Conservation (phyloP, 2,888 invertebrate genomes). For the Sminthurides aquaticus region DNA sequence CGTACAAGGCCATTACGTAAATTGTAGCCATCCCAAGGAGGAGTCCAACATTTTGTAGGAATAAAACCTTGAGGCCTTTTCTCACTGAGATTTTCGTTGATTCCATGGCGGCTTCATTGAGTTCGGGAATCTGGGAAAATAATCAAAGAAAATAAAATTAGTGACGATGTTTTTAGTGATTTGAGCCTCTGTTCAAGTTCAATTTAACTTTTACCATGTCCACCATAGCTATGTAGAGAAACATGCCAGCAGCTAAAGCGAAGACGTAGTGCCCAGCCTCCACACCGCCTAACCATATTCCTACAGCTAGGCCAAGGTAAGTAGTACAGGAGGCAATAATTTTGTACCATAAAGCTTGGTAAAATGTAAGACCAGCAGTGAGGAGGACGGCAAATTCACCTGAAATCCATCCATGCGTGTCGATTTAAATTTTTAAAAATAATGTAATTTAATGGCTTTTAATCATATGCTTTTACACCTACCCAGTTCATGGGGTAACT, state of each 20-base stretch:
- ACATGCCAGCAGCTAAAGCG: slow-evolving; percentile 15
- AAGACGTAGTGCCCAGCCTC: slow-evolving; percentile 18
- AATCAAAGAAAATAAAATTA: background rate
- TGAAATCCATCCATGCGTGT: too few species aligned
- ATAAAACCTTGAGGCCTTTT: slow-evolving; percentile 14
- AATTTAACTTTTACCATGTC: slow-evolving; percentile 15
- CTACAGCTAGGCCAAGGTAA: slow-evolving; percentile 12
- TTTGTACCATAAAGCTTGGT: slow-evolving; percentile 13
- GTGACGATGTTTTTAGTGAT: too few species aligned
- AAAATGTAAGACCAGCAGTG: slow-evolving; percentile 14
- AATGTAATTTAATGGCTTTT: too few species aligned
- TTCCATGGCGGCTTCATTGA: slow-evolving; percentile 13
- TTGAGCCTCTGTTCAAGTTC: too few species aligned
- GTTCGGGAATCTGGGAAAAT: slow-evolving; percentile 14
- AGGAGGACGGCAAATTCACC: slow-evolving; percentile 20
- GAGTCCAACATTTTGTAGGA: slow-evolving; percentile 13
- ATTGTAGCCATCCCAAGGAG: slow-evolving; percentile 11
- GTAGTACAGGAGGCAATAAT: slow-evolving; percentile 13
- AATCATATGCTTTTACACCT: too few species aligned
- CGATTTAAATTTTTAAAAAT: too few species aligned
- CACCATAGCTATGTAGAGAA: slow-evolving; percentile 18
- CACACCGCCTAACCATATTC: slow-evolving; percentile 14
- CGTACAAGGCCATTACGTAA: slow-evolving; percentile 18
- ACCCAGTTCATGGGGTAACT: slow-evolving; percentile 20
- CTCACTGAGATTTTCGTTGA: slow-evolving; percentile 10